Base-by-base conservation (phyloP, 2,113 vertebrate species). In the Erythrocebus patas region DNA sequence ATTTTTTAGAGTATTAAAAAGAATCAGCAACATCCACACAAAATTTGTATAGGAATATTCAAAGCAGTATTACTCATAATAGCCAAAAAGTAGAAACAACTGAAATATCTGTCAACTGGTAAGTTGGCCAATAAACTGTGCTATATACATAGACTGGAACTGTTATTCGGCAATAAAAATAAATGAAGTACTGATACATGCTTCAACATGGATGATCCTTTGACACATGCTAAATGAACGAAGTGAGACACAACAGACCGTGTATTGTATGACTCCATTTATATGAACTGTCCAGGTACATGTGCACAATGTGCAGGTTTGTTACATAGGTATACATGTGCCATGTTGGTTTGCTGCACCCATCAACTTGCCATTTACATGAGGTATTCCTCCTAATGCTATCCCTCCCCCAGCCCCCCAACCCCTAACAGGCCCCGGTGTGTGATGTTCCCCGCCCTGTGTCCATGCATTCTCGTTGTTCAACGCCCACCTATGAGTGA, bases 1-100 rank as follows among this genome's bases (percentile, higher is more conserved):
- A 66, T 70, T 76, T 93, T 85, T 66, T n/a, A 16, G 86, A 93
- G 38, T 38, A 73, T 83, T 61, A 61, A 91, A 43, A 96, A 86
- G 66, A 79, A 80, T 27, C 61, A 95, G 5, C 48, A 93, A 93
- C 10, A n/a, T 48, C 25, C 23, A 76, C 23, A 95, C 5, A 88
- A 87, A 93, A 89, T 61, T 45, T 79, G 7, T 61, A 59, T 13
- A 93, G 1, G 32, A 83, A 96, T 81, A 22, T 68, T 95, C 73
- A 95, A 27, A 66, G 16, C 48, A 93, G 23, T 43, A 32, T 73
- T 92, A 78, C 59, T 86, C 30, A 70, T 57, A 87, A 75, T 9
- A 85, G 64, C 45, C 13, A 18, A 20, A 93, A 92, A 92, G 76
- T 88, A 10, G 6, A 97, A 94, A 85, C 5, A 91, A 95, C 38